Evolutionary conservation across 2,113 vertebrate genomes (phyloP).

Genomic region (Rhabdomys dilectus): DNA sequence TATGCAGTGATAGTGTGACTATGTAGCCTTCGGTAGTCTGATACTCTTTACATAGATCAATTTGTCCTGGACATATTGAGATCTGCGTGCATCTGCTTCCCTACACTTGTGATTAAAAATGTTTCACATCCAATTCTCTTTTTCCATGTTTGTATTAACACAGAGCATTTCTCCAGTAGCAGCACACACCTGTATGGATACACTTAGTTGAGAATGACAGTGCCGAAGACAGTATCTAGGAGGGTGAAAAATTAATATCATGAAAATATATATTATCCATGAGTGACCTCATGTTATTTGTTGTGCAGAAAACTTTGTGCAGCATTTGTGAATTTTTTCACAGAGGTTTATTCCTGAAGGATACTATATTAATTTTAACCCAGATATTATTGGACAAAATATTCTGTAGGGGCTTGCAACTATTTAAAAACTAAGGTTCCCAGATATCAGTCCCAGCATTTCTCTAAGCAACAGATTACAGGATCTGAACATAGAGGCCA

Average conservation of each 20-base stretch:
- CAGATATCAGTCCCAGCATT: not conserved
- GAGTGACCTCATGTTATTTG: too few relatives aligned
- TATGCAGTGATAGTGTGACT: not conserved
- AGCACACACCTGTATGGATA: not conserved
- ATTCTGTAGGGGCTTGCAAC: not conserved
- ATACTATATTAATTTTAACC: not conserved
- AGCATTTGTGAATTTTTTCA: not conserved
- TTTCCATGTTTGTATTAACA: not conserved
- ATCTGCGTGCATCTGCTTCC: not conserved
- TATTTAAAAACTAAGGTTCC: not conserved
- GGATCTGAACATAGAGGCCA: not conserved
- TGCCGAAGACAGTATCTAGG: not conserved
- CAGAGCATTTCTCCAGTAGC: not conserved
- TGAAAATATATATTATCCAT: not conserved
- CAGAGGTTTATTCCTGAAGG: not conserved
- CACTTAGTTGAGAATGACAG: not conserved
- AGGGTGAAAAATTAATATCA: not conserved
- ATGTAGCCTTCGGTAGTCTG: not conserved
- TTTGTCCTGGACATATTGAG: not conserved
- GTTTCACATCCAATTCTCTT: fast-evolving
- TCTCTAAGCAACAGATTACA: not conserved
- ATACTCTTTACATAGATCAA: not conserved
- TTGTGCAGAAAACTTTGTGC: not conserved
- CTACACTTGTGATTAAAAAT: not conserved
- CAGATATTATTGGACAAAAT: not conserved